Conservation (phyloP, 2,797 vertebrate genomes). For the Aplochiton taeniatus region DNA sequence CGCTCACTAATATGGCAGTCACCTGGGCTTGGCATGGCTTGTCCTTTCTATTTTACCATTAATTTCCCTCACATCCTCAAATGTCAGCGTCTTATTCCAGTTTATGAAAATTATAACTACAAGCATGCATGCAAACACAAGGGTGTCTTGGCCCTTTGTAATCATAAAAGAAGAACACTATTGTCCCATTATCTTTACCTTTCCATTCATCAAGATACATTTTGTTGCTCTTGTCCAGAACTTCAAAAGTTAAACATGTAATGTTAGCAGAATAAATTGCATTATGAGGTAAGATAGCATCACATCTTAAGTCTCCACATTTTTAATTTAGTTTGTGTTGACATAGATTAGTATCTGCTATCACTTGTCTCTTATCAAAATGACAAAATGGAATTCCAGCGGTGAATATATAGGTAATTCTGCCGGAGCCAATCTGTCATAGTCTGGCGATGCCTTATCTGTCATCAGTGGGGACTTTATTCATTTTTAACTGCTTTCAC, state of each 20-base stretch:
- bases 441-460: slow-evolving; percentile 79
- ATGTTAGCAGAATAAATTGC: slow-evolving; percentile 81
- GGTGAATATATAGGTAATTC: slow-evolving; percentile 71
- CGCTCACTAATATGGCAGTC: no score
- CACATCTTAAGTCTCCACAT: slow-evolving; percentile 67
- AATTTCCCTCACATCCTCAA: no score
- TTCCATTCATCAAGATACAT: slow-evolving; percentile 57
- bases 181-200: slow-evolving; percentile 43
- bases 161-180: background rate
- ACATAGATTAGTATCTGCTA: slow-evolving; percentile 83
- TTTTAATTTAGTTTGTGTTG: slow-evolving; percentile 88
- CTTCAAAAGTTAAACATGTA: slow-evolving; percentile 73
- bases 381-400: slow-evolving; percentile 79
- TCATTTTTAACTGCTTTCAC: slow-evolving; percentile 75
- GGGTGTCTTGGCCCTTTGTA: background rate
- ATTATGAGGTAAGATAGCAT: slow-evolving; percentile 78
- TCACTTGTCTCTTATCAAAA: slow-evolving; percentile 77
- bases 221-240: slow-evolving; percentile 59
- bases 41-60: no score
- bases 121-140: background rate
- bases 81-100: no score
- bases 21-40: no score
- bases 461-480: slow-evolving; percentile 80
- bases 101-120: no score
- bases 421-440: slow-evolving; percentile 77